Evolutionary conservation across 2,113 vertebrate species (phyloP), one percentile per base, ranked within the genome.

Genomic region (Sula dactylatra): DNA sequence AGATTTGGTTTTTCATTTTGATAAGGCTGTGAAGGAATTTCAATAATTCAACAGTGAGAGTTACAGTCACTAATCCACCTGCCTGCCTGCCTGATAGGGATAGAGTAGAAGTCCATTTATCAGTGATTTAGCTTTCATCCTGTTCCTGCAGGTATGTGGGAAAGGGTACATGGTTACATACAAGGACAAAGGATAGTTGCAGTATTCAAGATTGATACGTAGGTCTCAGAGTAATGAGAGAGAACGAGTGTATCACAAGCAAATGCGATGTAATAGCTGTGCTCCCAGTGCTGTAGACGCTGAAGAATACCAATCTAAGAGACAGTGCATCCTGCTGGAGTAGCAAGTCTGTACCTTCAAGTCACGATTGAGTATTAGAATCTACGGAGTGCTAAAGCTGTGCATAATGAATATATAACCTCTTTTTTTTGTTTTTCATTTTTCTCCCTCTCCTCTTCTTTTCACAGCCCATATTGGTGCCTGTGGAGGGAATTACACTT

Each of bases 401-500:
- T 44, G 61, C 56, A 42, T 92, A 90, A 92, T 52, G 34, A 67
- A 71, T 38, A 11, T 62, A 26, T 64, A 64, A 24, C 9, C n/a
- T 40, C 34, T 58, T 50, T 49, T 12, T 49, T 49, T 49, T 22
- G 16, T 50, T 50, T 50, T 50, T 50, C 3, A 13, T 62, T 90
- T 59, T 56, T 62, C 72, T 40, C 36, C 21, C 15, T 49, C 59
- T 61, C n/a, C 74, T 80, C 58, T 91, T 62, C 70, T 85, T 94
- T 55, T 85, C 84, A 49, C 97, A 99, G 99, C 99, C 44, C 98
- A 98, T 17, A 98, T 99, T 6, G 99, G 99, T 6, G 98, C 99
- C 91, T 99, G 99, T 40, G 99, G 99, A 25, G 99, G 99, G 55
- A 99, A 99, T 96, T 99, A 99, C 96, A 98, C 98, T 7, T 96